Percentiles rank a stretch among this genome's conserved stretches.
phyloP scores from a whole-genome alignment of 2,113 vertebrate species.

The Muntiacus muntjak region DNA sequence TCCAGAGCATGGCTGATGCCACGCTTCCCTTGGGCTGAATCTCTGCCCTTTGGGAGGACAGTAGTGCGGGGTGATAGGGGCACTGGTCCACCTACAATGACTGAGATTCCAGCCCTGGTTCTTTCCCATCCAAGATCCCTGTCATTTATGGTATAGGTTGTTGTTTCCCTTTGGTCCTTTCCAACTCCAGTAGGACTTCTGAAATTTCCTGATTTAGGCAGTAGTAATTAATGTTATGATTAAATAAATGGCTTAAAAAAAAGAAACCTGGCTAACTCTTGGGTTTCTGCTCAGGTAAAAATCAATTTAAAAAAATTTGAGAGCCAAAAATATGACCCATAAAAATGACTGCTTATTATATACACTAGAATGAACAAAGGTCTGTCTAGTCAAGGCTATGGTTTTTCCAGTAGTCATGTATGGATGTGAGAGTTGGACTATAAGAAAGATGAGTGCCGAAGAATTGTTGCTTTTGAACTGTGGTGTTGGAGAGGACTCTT shows the following conservation, averaged over 20 bases:
- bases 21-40: fast-evolving
- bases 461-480: background rate
- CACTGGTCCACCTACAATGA: fast-evolving
- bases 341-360: background rate
- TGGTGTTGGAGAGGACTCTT: background rate
- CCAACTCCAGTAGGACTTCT: background rate
- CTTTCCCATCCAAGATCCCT: background rate
- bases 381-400: background rate
- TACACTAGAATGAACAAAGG: background rate
- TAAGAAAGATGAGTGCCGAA: fast-evolving
- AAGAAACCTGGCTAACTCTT: background rate
- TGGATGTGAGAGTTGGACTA: background rate
- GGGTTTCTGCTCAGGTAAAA: background rate
- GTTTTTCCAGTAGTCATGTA: background rate
- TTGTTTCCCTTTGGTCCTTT: background rate
- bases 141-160: background rate
- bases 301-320: background rate
- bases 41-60: background rate
- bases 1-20: background rate
- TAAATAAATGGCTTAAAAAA: background rate
- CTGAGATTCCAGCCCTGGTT: background rate
- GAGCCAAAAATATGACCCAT: background rate
- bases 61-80: background rate
- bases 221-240: background rate
- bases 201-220: background rate